Evolutionary conservation across 2,888 invertebrate genomes (phyloP).

Genomic region (Coleophora flavipennella): DNA sequence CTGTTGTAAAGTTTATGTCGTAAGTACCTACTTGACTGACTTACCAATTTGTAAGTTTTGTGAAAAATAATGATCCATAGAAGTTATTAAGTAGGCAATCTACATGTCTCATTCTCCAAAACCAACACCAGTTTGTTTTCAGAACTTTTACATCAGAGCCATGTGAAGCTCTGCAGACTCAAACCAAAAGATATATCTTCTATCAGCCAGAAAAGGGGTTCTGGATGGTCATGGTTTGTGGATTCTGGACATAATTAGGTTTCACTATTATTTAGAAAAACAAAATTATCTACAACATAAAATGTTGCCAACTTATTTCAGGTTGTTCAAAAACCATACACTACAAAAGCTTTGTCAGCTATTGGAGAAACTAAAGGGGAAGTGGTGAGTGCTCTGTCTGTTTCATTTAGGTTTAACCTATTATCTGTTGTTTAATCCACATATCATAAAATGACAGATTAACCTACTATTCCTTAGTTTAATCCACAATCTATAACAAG

Average conservation of each 20-base stretch:
- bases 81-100: too few relatives aligned
- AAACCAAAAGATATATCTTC: slow-evolving; percentile 90
- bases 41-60: neutral
- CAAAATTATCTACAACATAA: too few relatives aligned
- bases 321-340: slow-evolving; percentile 84
- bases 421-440: too few relatives aligned
- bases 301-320: slow-evolving; percentile 40
- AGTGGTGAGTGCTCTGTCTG: slow-evolving; percentile 69
- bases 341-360: slow-evolving; percentile 79
- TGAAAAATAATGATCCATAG: too few relatives aligned
- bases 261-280: too few relatives aligned
- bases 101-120: too few relatives aligned
- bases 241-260: neutral
- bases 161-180: slow-evolving; percentile 90
- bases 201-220: slow-evolving; percentile 89
- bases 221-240: slow-evolving; percentile 92
- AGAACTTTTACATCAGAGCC: slow-evolving; percentile 87
- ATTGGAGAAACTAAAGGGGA: slow-evolving; percentile 85
- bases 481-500: too few relatives aligned
- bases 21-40: slow-evolving; percentile 55
- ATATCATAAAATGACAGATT: too few relatives aligned
- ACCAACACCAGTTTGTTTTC: slow-evolving; percentile 20
- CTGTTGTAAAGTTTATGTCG: slow-evolving; percentile 95
- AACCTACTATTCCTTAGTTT: too few relatives aligned
- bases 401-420: too few relatives aligned